These are phyloP conservation scores for Drosophila borborema DNA, from an alignment of 2,888 invertebrate genomes.

Conservation along the genomic window DNA sequence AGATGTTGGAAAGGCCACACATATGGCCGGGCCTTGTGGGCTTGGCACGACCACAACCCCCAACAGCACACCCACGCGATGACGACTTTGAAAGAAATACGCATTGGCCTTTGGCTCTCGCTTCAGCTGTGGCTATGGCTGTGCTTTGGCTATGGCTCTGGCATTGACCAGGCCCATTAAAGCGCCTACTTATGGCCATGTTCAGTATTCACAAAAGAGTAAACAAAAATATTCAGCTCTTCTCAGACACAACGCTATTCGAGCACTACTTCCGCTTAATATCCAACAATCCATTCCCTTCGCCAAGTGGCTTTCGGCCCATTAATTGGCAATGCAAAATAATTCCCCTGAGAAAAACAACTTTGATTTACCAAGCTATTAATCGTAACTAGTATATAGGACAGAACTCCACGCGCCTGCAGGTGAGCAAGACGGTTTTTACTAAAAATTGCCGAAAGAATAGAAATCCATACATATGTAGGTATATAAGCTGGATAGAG, in stretches of 20 bases:
- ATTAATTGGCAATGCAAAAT: slow-evolving; percentile 16
- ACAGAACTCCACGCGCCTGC: neutral
- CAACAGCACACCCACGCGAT: slow-evolving; percentile 38
- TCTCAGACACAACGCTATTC: slow-evolving; percentile 9
- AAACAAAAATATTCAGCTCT: slow-evolving; percentile 12
- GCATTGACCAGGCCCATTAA: slow-evolving; percentile 68
- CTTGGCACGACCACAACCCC: slow-evolving; percentile 24
- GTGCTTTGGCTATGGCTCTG: slow-evolving; percentile 41
- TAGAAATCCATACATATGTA: too few species aligned
- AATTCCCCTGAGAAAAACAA: neutral
- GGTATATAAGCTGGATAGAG: neutral
- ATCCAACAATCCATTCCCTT: slow-evolving; percentile 48
- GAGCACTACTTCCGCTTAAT: slow-evolving; percentile 38
- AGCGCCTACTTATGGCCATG: slow-evolving; percentile 57
- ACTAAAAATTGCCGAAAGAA: too few species aligned
- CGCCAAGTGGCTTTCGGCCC: slow-evolving; percentile 14
- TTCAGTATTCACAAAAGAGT: slow-evolving; percentile 27
- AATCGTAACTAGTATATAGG: neutral
- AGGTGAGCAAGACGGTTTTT: neutral
- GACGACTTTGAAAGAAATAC: slow-evolving; percentile 74
- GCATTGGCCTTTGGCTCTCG: slow-evolving; percentile 59
- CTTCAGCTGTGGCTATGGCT: slow-evolving; percentile 41
- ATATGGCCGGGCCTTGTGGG: slow-evolving; percentile 43
- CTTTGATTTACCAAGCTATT: neutral
- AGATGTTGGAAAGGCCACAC: slow-evolving; percentile 53